Base-by-base conservation (phyloP, 2,797 vertebrate species). In the Meriones psammophilus region DNA sequence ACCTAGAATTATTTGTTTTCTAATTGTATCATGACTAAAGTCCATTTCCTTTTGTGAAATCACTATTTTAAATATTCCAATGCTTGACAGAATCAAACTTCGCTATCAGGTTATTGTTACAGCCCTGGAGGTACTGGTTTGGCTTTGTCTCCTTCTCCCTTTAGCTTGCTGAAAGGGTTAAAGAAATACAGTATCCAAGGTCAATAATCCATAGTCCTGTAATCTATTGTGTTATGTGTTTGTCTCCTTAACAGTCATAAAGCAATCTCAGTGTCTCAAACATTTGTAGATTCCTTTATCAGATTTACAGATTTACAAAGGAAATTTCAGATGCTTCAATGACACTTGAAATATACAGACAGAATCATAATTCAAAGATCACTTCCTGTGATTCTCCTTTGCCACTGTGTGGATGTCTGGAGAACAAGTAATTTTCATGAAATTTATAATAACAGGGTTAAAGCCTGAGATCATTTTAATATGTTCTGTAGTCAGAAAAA, bases 381-480 rank as follows among this genome's bases (percentile, higher is more conserved):
- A 1, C 12, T 83, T 94, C 42, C 58, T 2, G 1, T 36, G 30
- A 87, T 77, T 96, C 46, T 88, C 20, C 78, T 80, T 92, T 92
- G n/a, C 78, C 24, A 76, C 28, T 2, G 0, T 46, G 62, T 78
- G 30, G n/a, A 58, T n/a, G 0, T 94, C 77, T 89, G 62, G 91
- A 81, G 86, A 94, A 94, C 28, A 79, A 95, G 42, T 81, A 91
- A 91, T 91, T 94, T 96, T 94, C 60, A 76, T 91, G n/a, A 94
- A 83, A 92, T 94, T 87, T 84, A 91, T 96, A 96, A 89, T 86
- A 92, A 50, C 22, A 92, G 36, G 8, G 30, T 92, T 84, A 93
- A 91, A 93, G 66, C 89, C 71, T 89, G 54, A 96, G 95, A 95
- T 94, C 36, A 96, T 73, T 96, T 95, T 76, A 96, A 85, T 76